phyloP scores from a whole-genome alignment of 2,797 vertebrate species.

The Tarsius wallacei region DNA sequence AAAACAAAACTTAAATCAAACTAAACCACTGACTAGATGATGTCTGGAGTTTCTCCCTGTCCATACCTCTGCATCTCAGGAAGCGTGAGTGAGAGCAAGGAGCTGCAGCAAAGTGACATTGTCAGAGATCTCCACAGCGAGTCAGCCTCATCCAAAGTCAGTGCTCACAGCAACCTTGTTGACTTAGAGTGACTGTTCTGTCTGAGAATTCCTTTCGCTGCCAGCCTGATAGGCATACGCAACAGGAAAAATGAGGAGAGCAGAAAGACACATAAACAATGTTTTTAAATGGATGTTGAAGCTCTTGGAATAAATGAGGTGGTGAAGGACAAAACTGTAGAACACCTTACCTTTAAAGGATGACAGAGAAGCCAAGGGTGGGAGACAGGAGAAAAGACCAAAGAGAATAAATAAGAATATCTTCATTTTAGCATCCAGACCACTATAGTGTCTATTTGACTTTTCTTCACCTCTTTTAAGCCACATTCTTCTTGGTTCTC shows the following conservation, averaged over 20 bases:
- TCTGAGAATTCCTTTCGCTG: neutral
- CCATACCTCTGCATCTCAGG: neutral
- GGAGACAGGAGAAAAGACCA: neutral
- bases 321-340: neutral
- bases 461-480: neutral
- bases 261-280: neutral
- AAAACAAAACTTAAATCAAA: neutral
- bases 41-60: neutral
- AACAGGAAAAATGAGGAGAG: neutral
- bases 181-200: neutral
- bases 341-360: neutral
- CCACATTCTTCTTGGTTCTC: neutral
- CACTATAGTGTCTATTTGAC: neutral
- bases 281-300: neutral
- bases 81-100: fast-evolving
- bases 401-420: neutral
- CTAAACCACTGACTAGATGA: neutral
- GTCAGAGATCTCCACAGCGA: neutral
- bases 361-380: neutral
- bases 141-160: fast-evolving
- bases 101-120: neutral
- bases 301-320: neutral
- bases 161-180: neutral
- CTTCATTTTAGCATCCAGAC: neutral
- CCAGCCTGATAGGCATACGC: neutral